A percentile compares a stretch with the other conserved stretches of the same genome.
Evolutionary conservation across 2,113 vertebrate species (phyloP).

Genomic region (Alethe castanea): DNA sequence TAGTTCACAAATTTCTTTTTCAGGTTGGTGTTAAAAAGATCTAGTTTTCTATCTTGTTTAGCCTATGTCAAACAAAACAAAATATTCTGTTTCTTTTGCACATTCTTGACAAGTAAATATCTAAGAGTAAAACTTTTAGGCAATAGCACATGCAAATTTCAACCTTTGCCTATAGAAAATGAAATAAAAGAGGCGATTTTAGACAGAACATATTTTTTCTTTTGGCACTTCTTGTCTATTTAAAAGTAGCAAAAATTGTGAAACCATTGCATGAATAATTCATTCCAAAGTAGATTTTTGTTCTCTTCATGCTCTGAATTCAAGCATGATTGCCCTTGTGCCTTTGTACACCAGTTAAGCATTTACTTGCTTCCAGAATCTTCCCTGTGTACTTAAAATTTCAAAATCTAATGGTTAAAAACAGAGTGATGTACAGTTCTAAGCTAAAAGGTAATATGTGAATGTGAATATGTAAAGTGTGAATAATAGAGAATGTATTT

Average conservation of each 20-base stretch:
- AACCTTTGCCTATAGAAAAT: neutral
- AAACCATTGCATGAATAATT: neutral
- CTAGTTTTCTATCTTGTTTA: neutral
- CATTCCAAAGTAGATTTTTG: neutral
- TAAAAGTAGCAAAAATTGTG: neutral
- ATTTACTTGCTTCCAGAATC: neutral
- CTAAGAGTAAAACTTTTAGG: neutral
- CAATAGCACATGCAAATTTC: neutral
- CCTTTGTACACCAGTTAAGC: neutral
- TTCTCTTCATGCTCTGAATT: neutral
- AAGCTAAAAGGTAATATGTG: neutral
- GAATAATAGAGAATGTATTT: neutral
- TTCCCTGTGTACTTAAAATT: neutral
- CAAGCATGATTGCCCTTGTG: neutral
- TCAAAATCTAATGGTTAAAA: neutral
- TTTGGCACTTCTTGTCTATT: neutral
- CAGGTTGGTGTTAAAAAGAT: neutral
- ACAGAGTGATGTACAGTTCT: neutral
- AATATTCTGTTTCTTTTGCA: neutral
- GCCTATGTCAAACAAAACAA: neutral
- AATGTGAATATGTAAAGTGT: neutral
- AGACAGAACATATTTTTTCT: neutral
- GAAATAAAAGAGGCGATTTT: neutral
- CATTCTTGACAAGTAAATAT: neutral
- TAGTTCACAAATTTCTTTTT: neutral